A percentile compares a stretch with the other conserved stretches of the same genome.
phyloP scores from a whole-genome alignment of 2,113 vertebrate species.

The Cichladusa arquata region DNA sequence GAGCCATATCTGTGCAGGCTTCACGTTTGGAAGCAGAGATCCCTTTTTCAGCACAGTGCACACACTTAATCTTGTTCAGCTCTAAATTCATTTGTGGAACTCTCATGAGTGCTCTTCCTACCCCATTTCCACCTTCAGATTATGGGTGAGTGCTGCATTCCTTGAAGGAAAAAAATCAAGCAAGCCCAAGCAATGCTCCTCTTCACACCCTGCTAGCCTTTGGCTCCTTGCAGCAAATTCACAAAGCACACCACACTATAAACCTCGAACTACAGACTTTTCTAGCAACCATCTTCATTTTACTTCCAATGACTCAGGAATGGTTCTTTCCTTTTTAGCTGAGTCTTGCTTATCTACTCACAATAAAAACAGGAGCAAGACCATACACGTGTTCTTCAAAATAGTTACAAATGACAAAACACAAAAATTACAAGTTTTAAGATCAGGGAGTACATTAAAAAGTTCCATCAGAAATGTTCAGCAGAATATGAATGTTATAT shows the following conservation, averaged over 20 bases:
- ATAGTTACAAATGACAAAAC: background rate
- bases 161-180: background rate
- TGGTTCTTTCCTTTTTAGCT: background rate
- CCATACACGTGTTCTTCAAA: background rate
- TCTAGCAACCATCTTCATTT: background rate
- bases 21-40: background rate
- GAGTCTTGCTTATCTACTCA: background rate
- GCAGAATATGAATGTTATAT: background rate
- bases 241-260: background rate
- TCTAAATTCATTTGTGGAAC: background rate
- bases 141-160: background rate
- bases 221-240: background rate
- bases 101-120: background rate
- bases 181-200: background rate
- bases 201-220: background rate
- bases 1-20: background rate
- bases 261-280: background rate
- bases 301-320: background rate
- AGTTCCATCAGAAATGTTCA: background rate
- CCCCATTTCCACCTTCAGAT: background rate
- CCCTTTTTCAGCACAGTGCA: background rate
- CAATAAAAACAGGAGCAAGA: background rate
- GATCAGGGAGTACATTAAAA: background rate
- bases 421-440: background rate
- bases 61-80: background rate